phyloP scores from a whole-genome alignment of 2,113 vertebrate genomes.

The Gymnocephalus cernua region DNA sequence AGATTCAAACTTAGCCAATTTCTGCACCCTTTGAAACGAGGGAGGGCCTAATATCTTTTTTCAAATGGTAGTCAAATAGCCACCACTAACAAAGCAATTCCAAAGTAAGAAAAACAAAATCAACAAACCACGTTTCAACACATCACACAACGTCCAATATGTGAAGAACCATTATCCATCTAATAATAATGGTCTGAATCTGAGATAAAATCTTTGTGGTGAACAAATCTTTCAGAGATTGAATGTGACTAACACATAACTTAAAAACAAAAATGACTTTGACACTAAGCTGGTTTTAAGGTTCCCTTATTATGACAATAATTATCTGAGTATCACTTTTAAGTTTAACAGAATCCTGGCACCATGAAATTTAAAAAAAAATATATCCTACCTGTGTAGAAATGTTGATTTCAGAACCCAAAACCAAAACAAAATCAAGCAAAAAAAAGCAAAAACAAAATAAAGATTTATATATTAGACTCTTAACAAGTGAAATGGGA shows the following conservation, averaged over 20 bases:
- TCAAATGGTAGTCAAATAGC: slow-evolving; percentile 65
- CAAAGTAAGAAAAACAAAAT: slow-evolving; percentile 59
- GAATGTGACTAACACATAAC: background rate
- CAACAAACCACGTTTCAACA: slow-evolving; percentile 43
- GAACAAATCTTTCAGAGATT: background rate
- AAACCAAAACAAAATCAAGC: slow-evolving; percentile 36
- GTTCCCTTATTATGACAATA: background rate
- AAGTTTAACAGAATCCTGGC: slow-evolving; percentile 21
- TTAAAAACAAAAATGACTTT: background rate
- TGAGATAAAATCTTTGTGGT: background rate
- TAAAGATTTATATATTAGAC: slow-evolving; percentile 48
- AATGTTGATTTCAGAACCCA: slow-evolving; percentile 76
- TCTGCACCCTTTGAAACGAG: slow-evolving; percentile 75
- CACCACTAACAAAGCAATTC: slow-evolving; percentile 55
- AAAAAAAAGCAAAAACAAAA: slow-evolving; percentile 4
- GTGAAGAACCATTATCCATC: slow-evolving; percentile 13
- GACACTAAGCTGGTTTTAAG: slow-evolving; percentile 3
- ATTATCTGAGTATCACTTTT: slow-evolving; percentile 18
- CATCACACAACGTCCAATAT: slow-evolving; percentile 5
- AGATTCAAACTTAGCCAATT: slow-evolving; percentile 82
- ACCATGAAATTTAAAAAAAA: slow-evolving; percentile 68
- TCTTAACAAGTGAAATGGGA: slow-evolving; percentile 66
- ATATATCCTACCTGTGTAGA: slow-evolving; percentile 83
- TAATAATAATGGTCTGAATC: background rate
- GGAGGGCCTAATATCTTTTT: slow-evolving; percentile 52